Conservation (phyloP, 2,797 vertebrate genomes). For the Potorous gilbertii region DNA sequence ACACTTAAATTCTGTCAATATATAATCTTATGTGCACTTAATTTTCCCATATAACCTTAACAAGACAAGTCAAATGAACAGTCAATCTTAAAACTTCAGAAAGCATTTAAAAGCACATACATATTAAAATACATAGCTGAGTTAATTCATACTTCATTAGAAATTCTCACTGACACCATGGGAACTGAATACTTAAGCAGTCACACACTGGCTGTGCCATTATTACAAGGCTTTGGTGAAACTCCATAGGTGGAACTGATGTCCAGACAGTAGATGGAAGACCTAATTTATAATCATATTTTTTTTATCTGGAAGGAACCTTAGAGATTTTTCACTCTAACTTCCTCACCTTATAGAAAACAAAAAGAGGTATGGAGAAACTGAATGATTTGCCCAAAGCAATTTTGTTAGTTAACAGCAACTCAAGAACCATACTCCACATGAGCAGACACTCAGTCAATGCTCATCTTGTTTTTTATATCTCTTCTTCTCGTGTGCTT, state of each 20-base stretch:
- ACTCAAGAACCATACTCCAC: not conserved
- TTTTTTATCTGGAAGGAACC: not conserved
- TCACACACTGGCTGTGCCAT: constrained; percentile 30
- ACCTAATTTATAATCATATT: constrained; percentile 16
- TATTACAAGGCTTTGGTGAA: constrained; percentile 41
- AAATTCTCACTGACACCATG: not conserved
- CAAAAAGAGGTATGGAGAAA: not conserved
- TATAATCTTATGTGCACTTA: constrained; percentile 34
- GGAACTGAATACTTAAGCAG: constrained; percentile 41
- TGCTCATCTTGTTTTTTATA: constrained; percentile 6
- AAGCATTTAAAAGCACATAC: constrained; percentile 43
- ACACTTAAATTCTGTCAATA: constrained; percentile 35
- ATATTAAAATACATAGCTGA: constrained; percentile 7
- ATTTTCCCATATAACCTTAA: constrained; percentile 35
- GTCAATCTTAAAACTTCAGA: not conserved
- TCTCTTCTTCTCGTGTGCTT: constrained; percentile 10
- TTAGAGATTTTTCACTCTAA: constrained; percentile 13
- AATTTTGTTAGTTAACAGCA: constrained; percentile 20
- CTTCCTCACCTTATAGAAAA: constrained; percentile 35
- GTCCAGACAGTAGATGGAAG: constrained; percentile 25
- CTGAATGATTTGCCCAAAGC: constrained; percentile 3
- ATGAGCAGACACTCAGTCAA: constrained; percentile 30
- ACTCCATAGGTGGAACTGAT: constrained; percentile 40
- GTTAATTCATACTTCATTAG: constrained; percentile 19
- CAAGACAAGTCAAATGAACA: constrained; percentile 9